Base-by-base conservation (phyloP, 2,888 invertebrate species). In the Drosophila borealis region DNA sequence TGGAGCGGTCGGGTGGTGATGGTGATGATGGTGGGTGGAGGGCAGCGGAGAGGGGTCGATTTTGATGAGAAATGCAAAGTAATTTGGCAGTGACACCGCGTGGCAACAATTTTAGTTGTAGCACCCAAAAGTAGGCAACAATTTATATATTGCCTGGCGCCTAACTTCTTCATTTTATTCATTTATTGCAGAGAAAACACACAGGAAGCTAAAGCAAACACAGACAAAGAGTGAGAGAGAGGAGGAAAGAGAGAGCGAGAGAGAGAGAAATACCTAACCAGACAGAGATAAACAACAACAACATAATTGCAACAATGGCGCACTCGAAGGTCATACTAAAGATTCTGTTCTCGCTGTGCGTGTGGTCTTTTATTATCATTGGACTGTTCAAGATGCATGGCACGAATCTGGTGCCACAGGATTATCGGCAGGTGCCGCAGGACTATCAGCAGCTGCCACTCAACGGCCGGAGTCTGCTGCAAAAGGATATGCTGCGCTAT, bases 351-450 rank as follows among this genome's bases (percentile, higher is more conserved):
- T 91, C 92, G 61, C 85, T 93, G 14, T 92, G 92, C 76, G 92
- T 93, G 6, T 93, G 92, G 92, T 93, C 92, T 4, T 92, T 93
- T 70, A 89, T 92, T 25, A 90, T 93, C 74, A 90, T 93, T 55
- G 93, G 92, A 4, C 76, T 93, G 17, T 92, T 93, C 66, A 93
- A 92, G 81, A 91, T 93, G 79, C 92, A 92, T 55, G 91, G 90
- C 68, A 90, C 91, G 2, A 91, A 92, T 55, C 89, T 92, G 39
- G 91, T 92, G 62, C 74, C 91, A 5, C 92, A 92, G 66, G 92
- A 93, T 14, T 92, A 92, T 56, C 81, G 86, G 14, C 85, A 91
- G 17, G 85, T 90, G 55, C 91, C 91, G 9, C 91, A 91, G 57
- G 92, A 93, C 17, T 92, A 92, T 57, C 81, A 88, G n/a, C 85